Evolutionary conservation across 2,888 invertebrate species (phyloP), one percentile per base, ranked within the genome.

Genomic region (Tanypteryx hageni): DNA sequence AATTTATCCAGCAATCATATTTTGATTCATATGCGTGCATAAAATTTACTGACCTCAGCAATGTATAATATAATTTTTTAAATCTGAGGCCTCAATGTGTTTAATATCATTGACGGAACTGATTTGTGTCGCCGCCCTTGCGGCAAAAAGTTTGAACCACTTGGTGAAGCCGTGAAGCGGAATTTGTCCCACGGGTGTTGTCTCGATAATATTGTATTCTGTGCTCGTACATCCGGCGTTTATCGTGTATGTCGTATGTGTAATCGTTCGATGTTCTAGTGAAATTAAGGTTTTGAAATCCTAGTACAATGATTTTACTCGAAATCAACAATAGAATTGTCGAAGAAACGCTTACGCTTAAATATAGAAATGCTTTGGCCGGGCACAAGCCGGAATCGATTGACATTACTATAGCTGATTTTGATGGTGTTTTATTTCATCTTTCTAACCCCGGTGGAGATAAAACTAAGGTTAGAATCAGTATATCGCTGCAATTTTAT

Each of bases 301-400:
- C 83, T 18, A 61, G 59, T 58, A 96, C 94, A 94, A 99, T 99
- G 99, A 99, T 99, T 97, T 97, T 99, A 95, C 97, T 99, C 95
- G 99, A 99, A 97, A 99, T 99, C 96, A 98, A 99, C 96, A 99
- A 99, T 96, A 98, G 99, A 96, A 99, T 99, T 96, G 98, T 99
- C 94, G 99, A 99, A 96, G 99, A 99, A 96, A 98, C 99, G 93
- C 96, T 99, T 95, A 97, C 97, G 95, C 97, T 98, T 94, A 99
- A 99, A 97, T 99, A 99, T 96, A 98, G 97, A 96, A 99, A 99
- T 97, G 98, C 98, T 95, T 96, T 98, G 95, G 98, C 98, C 95
- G 99, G 99, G 94, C 97, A 97, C 95, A 99, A 99, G 96, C 97
- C 98, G 93, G 99, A 99, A 95, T 98, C 98, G 94, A 98, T 99